phyloP scores from a whole-genome alignment of 2,888 invertebrate species.

The Rhabditoides inermis region DNA sequence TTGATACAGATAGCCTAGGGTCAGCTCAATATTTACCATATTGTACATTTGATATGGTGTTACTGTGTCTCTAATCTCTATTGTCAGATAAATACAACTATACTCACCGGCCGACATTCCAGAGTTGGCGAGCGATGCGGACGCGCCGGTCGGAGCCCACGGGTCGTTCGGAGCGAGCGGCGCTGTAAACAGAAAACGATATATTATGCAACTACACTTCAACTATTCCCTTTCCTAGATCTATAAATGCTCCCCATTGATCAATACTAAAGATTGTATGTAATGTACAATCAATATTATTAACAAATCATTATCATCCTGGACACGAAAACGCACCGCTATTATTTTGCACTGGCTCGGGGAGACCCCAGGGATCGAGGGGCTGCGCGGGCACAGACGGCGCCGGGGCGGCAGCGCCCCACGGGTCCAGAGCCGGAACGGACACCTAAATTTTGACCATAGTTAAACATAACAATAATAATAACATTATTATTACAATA shows the following conservation, averaged over 20 bases:
- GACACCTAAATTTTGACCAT: background rate
- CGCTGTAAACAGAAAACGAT: background rate
- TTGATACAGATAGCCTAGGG: too few species aligned
- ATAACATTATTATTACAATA: background rate
- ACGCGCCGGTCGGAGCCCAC: conserved; percentile 41
- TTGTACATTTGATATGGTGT: too few species aligned
- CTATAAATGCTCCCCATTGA: conserved; percentile 1
- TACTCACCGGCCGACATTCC: too few species aligned
- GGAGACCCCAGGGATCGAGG: conserved; percentile 24
- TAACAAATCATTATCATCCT: background rate
- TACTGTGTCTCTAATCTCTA: too few species aligned
- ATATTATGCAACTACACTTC: background rate
- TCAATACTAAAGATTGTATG: background rate
- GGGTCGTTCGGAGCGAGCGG: conserved; percentile 49
- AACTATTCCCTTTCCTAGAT: background rate
- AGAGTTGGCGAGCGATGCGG: too few species aligned
- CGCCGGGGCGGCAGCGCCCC: conserved; percentile 59
- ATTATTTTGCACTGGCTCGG: conserved; percentile 7
- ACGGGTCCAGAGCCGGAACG: conserved; percentile 53
- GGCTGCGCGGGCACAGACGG: conserved; percentile 2
- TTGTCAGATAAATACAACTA: too few species aligned
- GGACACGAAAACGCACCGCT: background rate
- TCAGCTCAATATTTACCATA: too few species aligned
- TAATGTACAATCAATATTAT: background rate
- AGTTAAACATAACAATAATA: background rate